Percentiles rank a stretch among this genome's conserved stretches.
Conservation (phyloP, 2,797 vertebrate species). For the Eulemur coronatus region DNA sequence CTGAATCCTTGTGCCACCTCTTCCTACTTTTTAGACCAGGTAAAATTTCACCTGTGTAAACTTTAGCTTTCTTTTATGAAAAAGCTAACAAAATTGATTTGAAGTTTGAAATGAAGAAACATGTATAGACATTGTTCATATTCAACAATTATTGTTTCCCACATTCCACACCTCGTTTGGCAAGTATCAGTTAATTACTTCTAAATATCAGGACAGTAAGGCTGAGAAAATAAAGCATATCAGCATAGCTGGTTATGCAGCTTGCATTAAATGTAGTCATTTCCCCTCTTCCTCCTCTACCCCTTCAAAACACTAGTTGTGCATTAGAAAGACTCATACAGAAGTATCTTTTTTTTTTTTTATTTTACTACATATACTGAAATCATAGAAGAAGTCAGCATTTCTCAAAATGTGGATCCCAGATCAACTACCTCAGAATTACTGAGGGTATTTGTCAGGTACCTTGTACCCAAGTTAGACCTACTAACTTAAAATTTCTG, state of each 20-base stretch:
- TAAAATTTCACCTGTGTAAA: neutral
- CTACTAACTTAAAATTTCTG: neutral
- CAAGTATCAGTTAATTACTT: neutral
- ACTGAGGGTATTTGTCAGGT: neutral
- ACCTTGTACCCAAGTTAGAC: neutral
- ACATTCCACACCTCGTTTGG: neutral
- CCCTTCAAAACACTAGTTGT: neutral
- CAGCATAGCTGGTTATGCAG: neutral
- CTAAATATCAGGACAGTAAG: neutral
- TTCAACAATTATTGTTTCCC: neutral
- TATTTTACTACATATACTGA: neutral
- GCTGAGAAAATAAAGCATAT: slow-evolving; percentile 9
- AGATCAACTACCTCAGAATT: neutral
- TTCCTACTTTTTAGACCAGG: neutral
- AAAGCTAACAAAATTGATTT: neutral
- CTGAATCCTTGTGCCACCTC: neutral
- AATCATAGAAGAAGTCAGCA: neutral
- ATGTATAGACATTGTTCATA: neutral
- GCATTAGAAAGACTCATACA: neutral
- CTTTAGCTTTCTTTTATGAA: neutral
- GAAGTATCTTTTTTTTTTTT: neutral
- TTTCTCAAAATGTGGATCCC: neutral
- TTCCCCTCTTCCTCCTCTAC: accelerated
- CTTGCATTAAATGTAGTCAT: neutral
- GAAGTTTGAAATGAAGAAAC: neutral